Conservation (phyloP, 2,113 vertebrate species). For the Conger conger region DNA sequence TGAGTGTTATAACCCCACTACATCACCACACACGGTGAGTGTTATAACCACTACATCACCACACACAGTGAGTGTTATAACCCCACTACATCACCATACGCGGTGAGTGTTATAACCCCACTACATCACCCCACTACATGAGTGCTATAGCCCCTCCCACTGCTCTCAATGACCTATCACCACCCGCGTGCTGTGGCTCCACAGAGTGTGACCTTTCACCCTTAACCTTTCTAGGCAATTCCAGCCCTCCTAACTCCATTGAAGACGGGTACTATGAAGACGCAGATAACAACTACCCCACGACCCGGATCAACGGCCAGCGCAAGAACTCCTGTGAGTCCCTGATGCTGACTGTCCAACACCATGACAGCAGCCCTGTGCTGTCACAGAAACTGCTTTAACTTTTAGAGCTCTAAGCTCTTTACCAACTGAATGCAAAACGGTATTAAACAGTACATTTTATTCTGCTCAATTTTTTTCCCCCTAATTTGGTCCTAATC, state of each 20-base stretch:
- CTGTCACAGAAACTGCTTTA: too few species aligned
- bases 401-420: too few species aligned
- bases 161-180: not conserved
- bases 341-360: too few species aligned
- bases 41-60: too few species aligned
- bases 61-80: too few species aligned
- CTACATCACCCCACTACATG: constrained; percentile 84
- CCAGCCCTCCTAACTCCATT: constrained; percentile 86
- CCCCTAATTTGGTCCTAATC: too few species aligned
- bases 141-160: not conserved
- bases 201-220: not conserved
- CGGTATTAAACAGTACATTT: too few species aligned
- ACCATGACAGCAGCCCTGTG: too few species aligned
- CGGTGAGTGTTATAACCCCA: constrained; percentile 61
- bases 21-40: not conserved
- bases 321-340: constrained; percentile 92
- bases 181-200: too few species aligned
- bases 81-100: constrained; percentile 79
- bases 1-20: not conserved
- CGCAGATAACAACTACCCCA: constrained; percentile 90
- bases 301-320: constrained; percentile 85
- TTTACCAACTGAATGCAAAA: too few species aligned
- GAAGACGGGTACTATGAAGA: constrained; percentile 95
- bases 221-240: constrained; percentile 70
- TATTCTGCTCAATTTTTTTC: too few species aligned